These are phyloP conservation scores for Heliconius hermathena DNA, from an alignment of 1,140 invertebrate genomes.

Conservation along the genomic window DNA sequence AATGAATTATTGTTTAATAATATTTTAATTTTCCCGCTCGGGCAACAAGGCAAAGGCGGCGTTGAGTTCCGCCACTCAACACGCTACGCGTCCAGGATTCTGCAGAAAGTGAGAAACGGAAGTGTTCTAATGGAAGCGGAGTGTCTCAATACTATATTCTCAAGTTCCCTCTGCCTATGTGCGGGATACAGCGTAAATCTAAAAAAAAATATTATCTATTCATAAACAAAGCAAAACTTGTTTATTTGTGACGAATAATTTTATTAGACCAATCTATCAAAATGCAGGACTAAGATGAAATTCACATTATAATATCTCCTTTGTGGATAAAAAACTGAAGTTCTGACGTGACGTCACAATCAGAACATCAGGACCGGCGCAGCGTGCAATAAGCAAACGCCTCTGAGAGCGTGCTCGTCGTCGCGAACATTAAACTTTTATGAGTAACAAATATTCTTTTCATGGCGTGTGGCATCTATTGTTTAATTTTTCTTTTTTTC, in stretches of 20 bases:
- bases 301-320: background rate
- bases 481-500: background rate
- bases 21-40: too few relatives aligned
- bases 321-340: background rate
- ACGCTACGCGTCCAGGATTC: too few relatives aligned
- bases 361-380: constrained; percentile 1
- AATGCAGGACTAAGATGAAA: background rate
- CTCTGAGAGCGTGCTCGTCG: constrained; percentile 24
- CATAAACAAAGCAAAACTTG: background rate
- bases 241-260: background rate
- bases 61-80: too few relatives aligned
- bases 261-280: background rate
- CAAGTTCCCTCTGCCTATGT: too few relatives aligned
- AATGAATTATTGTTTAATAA: too few relatives aligned
- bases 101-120: too few relatives aligned
- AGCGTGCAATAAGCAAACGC: constrained; percentile 23
- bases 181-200: too few relatives aligned
- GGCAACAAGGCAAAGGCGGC: too few relatives aligned
- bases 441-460: constrained; percentile 12
- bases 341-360: background rate
- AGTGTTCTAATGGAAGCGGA: too few relatives aligned
- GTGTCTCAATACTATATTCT: too few relatives aligned
- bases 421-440: constrained; percentile 18
- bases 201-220: too few relatives aligned
- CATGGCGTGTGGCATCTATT: background rate